phyloP scores from a whole-genome alignment of 1,140 invertebrate genomes.

The Latrodectus geometricus region DNA sequence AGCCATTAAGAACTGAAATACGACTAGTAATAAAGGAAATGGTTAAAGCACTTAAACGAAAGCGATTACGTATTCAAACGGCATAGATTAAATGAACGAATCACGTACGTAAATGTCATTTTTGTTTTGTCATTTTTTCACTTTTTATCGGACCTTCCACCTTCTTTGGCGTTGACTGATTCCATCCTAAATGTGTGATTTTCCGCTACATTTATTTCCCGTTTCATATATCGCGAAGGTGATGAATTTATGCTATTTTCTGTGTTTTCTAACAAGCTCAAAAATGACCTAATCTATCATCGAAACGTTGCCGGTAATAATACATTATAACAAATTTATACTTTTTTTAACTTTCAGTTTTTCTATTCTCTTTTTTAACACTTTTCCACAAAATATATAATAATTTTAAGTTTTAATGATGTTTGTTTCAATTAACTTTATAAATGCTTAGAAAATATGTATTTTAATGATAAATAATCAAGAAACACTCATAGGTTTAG shows the following conservation, averaged over 20 bases:
- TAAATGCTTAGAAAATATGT: too few relatives aligned
- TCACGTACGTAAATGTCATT: slow-evolving; percentile 41
- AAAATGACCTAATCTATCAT: slow-evolving; percentile 12
- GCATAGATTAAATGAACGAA: slow-evolving; percentile 22
- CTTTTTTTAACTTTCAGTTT: too few relatives aligned
- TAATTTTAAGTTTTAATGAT: not conserved
- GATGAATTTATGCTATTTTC: slow-evolving; percentile 35
- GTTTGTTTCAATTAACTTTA: too few relatives aligned
- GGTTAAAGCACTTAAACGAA: too few relatives aligned
- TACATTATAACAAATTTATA: too few relatives aligned
- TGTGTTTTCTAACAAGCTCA: slow-evolving; percentile 20
- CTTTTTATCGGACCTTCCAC: not conserved
- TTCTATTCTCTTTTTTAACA: too few relatives aligned
- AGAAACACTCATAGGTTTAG: too few relatives aligned
- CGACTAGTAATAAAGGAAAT: too few relatives aligned
- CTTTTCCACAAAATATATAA: not conserved
- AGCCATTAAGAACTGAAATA: too few relatives aligned
- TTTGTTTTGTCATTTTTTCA: slow-evolving; percentile 1
- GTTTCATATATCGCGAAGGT: slow-evolving; percentile 20
- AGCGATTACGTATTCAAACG: slow-evolving; percentile 43
- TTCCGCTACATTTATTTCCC: slow-evolving; percentile 13
- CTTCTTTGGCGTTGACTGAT: not conserved
- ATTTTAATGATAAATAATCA: too few relatives aligned
- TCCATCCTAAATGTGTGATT: not conserved
- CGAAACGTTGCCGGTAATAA: not conserved